Conservation (phyloP, 1,140 invertebrate genomes). For the Papilio polytes region DNA sequence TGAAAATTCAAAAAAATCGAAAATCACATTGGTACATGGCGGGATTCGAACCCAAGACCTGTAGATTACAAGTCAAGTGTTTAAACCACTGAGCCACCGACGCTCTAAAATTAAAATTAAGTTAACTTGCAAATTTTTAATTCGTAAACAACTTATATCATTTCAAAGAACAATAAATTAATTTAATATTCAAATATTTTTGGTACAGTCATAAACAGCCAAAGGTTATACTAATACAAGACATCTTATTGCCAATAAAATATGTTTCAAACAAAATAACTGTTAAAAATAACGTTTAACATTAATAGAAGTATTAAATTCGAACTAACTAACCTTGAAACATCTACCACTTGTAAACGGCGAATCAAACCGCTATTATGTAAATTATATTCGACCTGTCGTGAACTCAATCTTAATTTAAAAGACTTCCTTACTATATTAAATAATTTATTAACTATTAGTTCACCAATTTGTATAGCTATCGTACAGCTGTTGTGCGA, state of each 20-base stretch:
- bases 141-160: neutral
- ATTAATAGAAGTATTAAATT: neutral
- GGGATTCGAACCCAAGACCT: no score
- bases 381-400: conserved; percentile 17
- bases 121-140: neutral
- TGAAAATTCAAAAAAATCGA: no score
- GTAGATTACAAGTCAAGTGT: no score
- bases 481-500: no score
- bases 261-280: conserved; percentile 4
- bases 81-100: no score
- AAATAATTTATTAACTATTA: conserved; percentile 5
- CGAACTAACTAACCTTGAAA: conserved; percentile 1
- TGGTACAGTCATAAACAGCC: neutral
- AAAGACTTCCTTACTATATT: conserved; percentile 19
- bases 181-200: neutral
- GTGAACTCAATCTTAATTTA: neutral
- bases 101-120: no score
- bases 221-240: neutral
- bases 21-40: no score
- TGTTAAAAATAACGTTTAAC: neutral
- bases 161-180: neutral
- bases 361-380: conserved; percentile 10
- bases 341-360: neutral
- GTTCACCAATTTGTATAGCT: neutral
- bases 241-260: conserved; percentile 9